Base-by-base conservation (phyloP, 2,888 invertebrate species). In the Orthosia gracilis region DNA sequence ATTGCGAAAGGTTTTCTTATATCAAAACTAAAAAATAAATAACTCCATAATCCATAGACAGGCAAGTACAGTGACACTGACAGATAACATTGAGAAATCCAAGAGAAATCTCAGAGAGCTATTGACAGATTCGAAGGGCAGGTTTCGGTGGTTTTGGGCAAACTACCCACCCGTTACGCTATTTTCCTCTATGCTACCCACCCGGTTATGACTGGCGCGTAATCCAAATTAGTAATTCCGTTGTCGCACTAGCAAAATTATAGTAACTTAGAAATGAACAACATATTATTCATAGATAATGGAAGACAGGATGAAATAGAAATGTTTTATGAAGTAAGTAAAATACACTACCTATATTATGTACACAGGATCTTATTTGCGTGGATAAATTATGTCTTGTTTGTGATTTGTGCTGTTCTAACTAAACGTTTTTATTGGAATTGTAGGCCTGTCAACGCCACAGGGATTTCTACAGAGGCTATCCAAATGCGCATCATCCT, bases 391-490 rank as follows among this genome's bases (percentile, higher is more conserved):
- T 3, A 26, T 26, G 26, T 4, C 40, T 40, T 40, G 40, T 40
- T 9, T 40, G 40, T 40, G 1, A 9, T 40, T 9, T 40, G 40
- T 40, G 1, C 40, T 40, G 7, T 40, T 40, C 40, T 40, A 40
- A 26, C 26, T 26, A 26, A 9, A 9, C 40, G 3, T 3, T 11
- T 21, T 55, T 31, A 21, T 50, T 50, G 11, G 18, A 54, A 68
- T 69, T 75, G 31, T 89, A 97, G 97, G 96, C 96, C 45, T 95
- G 96, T 76, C 97, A 97, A 88, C 92, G 96, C 50, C 97, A 97
- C 80, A 94, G 97, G 76, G 97, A 97, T 86, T 97, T 97, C 88
- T 97, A 97, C 88, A 97, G 97, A 91, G 97, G 97, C 58, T 96
- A 96, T 77, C 93, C 97, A 3, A 97, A 97, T 69, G 94, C 95